phyloP scores from a whole-genome alignment of 35 echinoderm and acorn worm genomes.

The Hemicentrotus pulcherrimus region DNA sequence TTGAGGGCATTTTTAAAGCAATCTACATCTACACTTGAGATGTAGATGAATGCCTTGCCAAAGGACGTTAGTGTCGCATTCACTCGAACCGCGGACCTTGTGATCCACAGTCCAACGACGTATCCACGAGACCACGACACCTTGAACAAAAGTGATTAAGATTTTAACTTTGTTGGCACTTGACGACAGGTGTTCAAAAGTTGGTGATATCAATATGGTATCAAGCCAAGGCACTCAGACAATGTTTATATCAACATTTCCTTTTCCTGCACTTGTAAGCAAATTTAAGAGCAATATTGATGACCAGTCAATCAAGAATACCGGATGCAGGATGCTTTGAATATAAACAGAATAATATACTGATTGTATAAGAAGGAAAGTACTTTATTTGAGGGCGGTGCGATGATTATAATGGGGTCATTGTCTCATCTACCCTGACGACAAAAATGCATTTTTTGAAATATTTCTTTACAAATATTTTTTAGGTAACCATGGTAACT shows the following conservation, averaged over 20 bases:
- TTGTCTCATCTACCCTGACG: not conserved
- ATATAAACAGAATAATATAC: conserved; percentile 15
- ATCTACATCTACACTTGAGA: too few species aligned
- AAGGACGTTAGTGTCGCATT: too few species aligned
- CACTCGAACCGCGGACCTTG: too few species aligned
- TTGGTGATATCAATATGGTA: not conserved
- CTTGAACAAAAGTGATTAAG: too few species aligned
- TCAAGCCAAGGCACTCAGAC: not conserved
- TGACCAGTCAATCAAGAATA: not conserved
- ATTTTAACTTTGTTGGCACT: not conserved
- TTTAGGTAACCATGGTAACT: too few species aligned
- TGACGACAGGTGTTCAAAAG: not conserved
- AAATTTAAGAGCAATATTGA: conserved; percentile 8
- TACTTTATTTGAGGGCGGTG: not conserved
- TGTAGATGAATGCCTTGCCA: too few species aligned
- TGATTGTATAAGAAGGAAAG: not conserved
- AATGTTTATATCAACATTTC: conserved; percentile 7
- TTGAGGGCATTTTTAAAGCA: too few species aligned
- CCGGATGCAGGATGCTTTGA: not conserved
- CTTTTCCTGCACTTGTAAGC: not conserved
- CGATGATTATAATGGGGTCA: not conserved
- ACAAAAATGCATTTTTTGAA: too few species aligned
- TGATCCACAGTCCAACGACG: too few species aligned
- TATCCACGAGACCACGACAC: too few species aligned
- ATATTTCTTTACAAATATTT: too few species aligned